Base-by-base conservation (phyloP, 2,888 invertebrate genomes). In the Cremastinae sp. region DNA sequence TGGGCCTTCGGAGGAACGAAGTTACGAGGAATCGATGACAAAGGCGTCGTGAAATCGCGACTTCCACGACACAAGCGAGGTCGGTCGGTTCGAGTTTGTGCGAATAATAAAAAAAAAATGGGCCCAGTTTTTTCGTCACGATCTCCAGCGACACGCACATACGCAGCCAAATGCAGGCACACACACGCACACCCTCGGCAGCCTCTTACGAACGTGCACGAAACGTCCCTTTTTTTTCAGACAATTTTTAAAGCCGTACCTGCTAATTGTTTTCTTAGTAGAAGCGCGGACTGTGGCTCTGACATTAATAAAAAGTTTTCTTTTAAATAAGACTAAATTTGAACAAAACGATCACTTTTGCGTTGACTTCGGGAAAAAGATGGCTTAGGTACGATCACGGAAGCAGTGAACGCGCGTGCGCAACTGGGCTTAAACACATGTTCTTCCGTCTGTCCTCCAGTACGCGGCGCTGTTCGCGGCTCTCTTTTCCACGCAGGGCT, bases 201-300 rank as follows among this genome's bases (percentile, higher is more conserved):
- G 18, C 70, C 75, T 74, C 56, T 75, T 71, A 41, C 49, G 58
- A 90, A 90, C 89, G 90, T 58, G 61, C 53, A 78, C 70, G 28
- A 61, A 41, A 47, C n/a, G 18, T 64, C n/a, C n/a, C n/a, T n/a
- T 53, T 8, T 43, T 16, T 28, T 28, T 3, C 28, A 28, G 61
- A 78, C 45, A 51, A 64, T 53, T 65, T 41, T 9, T 53, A 22
- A 78, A 71, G 59, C 28, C 62, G 62, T 93, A 97, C 97, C 97
- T 94, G 97, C 96, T 93, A 97, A 93, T 93, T 97, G 97, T 94
- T 97, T 97, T 92, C 96, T 95, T 92, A 97, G 93, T 93, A 97
- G 93, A 92, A 97, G 94, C 91, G 97, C 95, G 92, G 97, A 97
- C 95, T 97, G 97, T 94, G 94, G 94, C 93, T 96, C 96, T 94